Evolutionary conservation across 2,888 invertebrate species (phyloP).

Genomic region (Drepanosiphum platanoidis): DNA sequence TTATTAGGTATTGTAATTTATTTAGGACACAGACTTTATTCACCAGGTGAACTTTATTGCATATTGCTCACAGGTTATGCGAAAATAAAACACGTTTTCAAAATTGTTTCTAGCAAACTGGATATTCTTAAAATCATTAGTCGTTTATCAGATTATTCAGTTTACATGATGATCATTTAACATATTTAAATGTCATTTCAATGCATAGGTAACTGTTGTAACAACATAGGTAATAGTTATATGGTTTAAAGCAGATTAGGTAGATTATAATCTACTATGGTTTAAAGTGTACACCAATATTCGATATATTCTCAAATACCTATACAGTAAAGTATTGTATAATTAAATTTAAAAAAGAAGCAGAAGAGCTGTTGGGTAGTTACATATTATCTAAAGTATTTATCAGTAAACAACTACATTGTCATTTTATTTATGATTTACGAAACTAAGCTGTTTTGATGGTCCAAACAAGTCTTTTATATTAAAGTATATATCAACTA

Average conservation of each 20-base stretch:
- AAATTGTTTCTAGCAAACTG: neutral
- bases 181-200: too few relatives aligned
- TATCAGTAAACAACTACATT: neutral
- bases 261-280: too few relatives aligned
- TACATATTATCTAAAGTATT: neutral
- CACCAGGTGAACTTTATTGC: neutral
- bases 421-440: neutral
- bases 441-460: neutral
- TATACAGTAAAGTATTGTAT: too few relatives aligned
- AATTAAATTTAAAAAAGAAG: too few relatives aligned
- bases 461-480: neutral
- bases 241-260: too few relatives aligned
- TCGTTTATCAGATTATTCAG: too few relatives aligned
- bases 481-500: too few relatives aligned
- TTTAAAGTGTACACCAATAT: too few relatives aligned
- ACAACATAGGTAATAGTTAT: too few relatives aligned
- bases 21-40: slow-evolving; percentile 17
- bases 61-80: neutral
- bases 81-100: slow-evolving; percentile 1
- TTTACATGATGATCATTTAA: too few relatives aligned
- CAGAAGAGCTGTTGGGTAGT: neutral
- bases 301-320: too few relatives aligned
- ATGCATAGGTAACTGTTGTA: too few relatives aligned
- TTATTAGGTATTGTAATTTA: neutral
- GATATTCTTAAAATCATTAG: neutral